Base-by-base conservation (phyloP, 2,888 invertebrate genomes). In the Coremacera marginata region DNA sequence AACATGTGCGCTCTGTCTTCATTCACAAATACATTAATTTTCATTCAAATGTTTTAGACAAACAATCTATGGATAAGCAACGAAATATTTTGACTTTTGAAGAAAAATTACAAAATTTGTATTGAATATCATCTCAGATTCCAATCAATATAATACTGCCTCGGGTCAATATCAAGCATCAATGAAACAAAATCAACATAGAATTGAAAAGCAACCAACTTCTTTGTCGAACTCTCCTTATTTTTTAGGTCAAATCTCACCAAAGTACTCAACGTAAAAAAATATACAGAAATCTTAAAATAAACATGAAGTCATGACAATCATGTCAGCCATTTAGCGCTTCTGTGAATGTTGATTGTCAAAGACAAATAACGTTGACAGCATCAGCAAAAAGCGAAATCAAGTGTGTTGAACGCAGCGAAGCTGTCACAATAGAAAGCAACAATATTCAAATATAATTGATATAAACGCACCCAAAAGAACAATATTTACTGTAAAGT, bases 301-400 rank as follows among this genome's bases (percentile, higher is more conserved):
- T 19, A n/a, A 57, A 71, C 82, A 78, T 70, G 73, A 80, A 78
- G 57, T 7, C 22, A 60, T 25, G 27, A 60, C 57, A 60, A 27
- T 22, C 22, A 60, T 60, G 60, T 60, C 70, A 81, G 52, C 73
- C 55, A 73, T 44, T 44, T 44, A 44, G 44, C 44, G 44, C 44
- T 14, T 60, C 25, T 60, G 22, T 60, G 60, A 14, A 60, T 16
- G 11, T 60, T 60, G 27, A 11, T 60, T 60, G 60, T 60, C 27
- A 60, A 60, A 60, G 25, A 9, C 27, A 60, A 60, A 60, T 11
- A 60, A 60, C 60, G 60, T 60, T 60, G 60, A 60, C 27, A 60
- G 60, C 60, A 60, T 60, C 27, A 27, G 25, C n/a, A 60, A 27
- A 27, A 22, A 60, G 60, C 27, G 25, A 57, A 57, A 57, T 57